Base-by-base conservation (phyloP, 2,888 invertebrate species). In the Ophion ellenae region DNA sequence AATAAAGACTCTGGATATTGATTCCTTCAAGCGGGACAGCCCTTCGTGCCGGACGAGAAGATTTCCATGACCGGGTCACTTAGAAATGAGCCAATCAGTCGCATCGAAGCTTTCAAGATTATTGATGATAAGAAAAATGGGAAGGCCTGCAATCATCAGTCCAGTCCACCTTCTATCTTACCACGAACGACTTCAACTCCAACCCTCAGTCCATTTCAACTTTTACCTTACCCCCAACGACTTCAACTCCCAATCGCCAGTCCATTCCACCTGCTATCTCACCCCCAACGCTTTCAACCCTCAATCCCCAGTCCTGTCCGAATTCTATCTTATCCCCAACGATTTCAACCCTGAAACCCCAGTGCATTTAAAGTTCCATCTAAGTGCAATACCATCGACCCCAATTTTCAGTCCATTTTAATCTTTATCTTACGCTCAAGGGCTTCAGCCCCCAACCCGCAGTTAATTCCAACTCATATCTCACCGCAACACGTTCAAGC, bases 1-100 rank as follows among this genome's bases (percentile, higher is more conserved):
- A 61, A 61, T 61, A 61, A 36, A 20, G 73, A 24, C 61, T 74
- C 32, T 36, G 40, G 24, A 40, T 74, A 74, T 74, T 74, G 73
- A 74, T 61, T 74, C 36, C 24, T 14, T 36, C 36, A 20, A 10
- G 28, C 20, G 20, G 59, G 20, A n/a, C 32, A 36, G 36, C 59
- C 40, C 61, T 73, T 36, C 57, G 57, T 73, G 71, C 14, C 40
- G 57, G 61, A 59, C 59, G 20, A 61, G 61, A 20, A 74, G 7
- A 59, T 74, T 40, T 70, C 11, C 14, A 47, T 47, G 24, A 70
- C 47, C 47, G 28, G 53, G 70, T n/a, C 47, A 53, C 47, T 70
- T 53, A 17, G 53, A 17, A 53, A 53, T 14, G 17, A 53, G 17
- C 53, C 53, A 14, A 53, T 53, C 17, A 14, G 53, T 53, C 53